Base-by-base conservation (phyloP, 2,113 vertebrate species). In the Brachypteracias leptosomus region DNA sequence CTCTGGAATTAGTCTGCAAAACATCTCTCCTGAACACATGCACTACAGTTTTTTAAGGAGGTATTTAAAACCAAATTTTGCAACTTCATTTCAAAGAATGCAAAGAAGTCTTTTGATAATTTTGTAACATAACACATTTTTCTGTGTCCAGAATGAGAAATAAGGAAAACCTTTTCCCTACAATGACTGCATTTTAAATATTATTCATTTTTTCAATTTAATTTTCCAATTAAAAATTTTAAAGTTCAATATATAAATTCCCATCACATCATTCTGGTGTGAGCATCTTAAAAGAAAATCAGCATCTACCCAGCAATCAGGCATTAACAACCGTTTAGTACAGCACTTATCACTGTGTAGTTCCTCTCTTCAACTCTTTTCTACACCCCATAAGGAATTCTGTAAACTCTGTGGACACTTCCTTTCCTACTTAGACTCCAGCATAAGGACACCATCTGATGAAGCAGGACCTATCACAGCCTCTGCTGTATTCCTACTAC, bases 301-400 rank as follows among this genome's bases (percentile, higher is more conserved):
- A 77, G 44, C 91, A 77, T 49, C 47, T 62, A 13, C 26, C 29
- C 44, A 42, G 40, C 29, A 44, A 51, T 9, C n/a, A 71, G 51
- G 46, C 25, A 63, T 49, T 40, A 40, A 52, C 28, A n/a, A n/a
- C 13, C 66, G 20, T 15, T 58, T 36, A 90, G 26, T 24, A 20
- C 29, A 74, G 54, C 16, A 26, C 12, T 47, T 61, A 61, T 0
- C 35, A 10, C 22, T 31, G 6, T 4, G 7, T 35, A 35, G 40
- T 83, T 83, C 58, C 16, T 52, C 61, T 78, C 42, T 62, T 25
- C 29, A 58, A 0, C 13, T 44, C 62, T 49, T 58, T 62, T 21
- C 5, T 38, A 82, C 28, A 29, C 25, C 17, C 57, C 0, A 0
- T 9, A 16, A 65, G n/a, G 40, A 66, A 24, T 40, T 76, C 12